Conservation (phyloP, 2,888 invertebrate species). For the Epicampocera succincta region DNA sequence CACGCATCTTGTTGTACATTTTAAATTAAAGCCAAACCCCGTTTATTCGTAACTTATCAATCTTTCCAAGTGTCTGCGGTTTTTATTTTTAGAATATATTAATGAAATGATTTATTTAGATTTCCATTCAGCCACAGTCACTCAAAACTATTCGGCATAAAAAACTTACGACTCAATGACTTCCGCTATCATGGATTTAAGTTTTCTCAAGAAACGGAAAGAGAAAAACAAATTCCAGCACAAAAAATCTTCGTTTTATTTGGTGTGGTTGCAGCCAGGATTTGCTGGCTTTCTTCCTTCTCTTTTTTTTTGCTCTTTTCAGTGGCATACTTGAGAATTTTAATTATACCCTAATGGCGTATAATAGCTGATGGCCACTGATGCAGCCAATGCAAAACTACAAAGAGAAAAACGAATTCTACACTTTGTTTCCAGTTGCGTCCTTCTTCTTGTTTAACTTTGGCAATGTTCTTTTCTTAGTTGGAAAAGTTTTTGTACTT, state of each 20-base stretch:
- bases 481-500: constrained; percentile 38
- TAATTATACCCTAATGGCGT: constrained; percentile 80
- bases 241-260: constrained; percentile 25
- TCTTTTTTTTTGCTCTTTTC: neutral
- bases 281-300: constrained; percentile 49
- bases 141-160: neutral
- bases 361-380: constrained; percentile 74
- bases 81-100: neutral
- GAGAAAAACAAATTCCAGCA: constrained; percentile 4
- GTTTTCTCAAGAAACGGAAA: constrained; percentile 50
- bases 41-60: no score
- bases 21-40: no score
- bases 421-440: constrained; percentile 16
- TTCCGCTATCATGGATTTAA: constrained; percentile 56
- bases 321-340: constrained; percentile 76
- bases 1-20: no score
- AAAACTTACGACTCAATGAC: constrained; percentile 46
- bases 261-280: constrained; percentile 42
- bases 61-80: no score
- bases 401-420: constrained; percentile 62
- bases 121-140: neutral
- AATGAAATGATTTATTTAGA: neutral
- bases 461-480: constrained; percentile 53
- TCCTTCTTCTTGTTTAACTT: constrained; percentile 57
- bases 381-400: constrained; percentile 63